Conservation (phyloP, 2,113 vertebrate genomes). For the Chaetops frenatus region DNA sequence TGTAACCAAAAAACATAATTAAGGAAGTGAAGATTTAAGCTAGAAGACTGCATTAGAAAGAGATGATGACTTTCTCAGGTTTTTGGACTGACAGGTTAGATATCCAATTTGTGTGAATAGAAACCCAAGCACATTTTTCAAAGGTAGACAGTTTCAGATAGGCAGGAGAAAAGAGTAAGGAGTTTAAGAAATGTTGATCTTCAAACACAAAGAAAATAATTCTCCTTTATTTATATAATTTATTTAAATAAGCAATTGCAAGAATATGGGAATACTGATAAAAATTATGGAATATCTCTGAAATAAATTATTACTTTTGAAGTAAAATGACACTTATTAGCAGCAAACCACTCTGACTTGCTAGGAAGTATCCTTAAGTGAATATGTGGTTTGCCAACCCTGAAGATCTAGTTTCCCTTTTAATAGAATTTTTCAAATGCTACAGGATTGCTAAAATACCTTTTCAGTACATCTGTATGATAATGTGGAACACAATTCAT, state of each 20-base stretch:
- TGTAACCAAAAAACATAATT: background rate
- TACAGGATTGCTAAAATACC: background rate
- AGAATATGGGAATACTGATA: background rate
- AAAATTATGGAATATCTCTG: background rate
- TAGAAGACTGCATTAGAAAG: background rate
- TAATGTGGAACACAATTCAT: background rate
- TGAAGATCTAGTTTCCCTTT: background rate
- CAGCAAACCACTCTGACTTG: background rate
- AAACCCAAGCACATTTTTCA: background rate
- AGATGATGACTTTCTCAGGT: background rate
- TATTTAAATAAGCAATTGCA: background rate
- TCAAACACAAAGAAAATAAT: background rate
- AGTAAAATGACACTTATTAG: background rate
- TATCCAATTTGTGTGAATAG: background rate
- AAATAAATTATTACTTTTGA: background rate
- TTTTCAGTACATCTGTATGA: background rate
- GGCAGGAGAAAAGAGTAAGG: background rate
- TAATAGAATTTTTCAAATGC: fast-evolving
- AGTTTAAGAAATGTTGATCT: background rate
- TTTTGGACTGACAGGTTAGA: background rate
- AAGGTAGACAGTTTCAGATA: background rate
- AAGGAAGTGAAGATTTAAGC: background rate
- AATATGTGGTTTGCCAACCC: background rate
- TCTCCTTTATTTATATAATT: background rate
- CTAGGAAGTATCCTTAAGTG: background rate